Evolutionary conservation across 2,113 vertebrate species (phyloP), one percentile per base, ranked within the genome.

Genomic region (Vimba vimba): DNA sequence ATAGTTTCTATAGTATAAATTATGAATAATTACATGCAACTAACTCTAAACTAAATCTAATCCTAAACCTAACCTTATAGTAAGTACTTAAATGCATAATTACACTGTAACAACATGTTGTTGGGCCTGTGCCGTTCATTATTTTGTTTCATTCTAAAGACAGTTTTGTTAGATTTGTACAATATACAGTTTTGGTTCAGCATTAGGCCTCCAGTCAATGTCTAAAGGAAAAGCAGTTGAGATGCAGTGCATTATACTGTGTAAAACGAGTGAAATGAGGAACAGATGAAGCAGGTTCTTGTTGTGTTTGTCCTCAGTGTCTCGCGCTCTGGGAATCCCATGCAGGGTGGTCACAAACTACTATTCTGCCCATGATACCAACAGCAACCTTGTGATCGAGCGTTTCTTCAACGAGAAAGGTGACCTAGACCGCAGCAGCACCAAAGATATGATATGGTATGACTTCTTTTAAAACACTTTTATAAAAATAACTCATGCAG

Each of bases 371-470:
- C 97, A 98, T 0, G 97, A 98, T 89, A 92, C 92, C 5, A 94
- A 98, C 0, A 94, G 94, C 87, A 97, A 97, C 93, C 93, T 99
- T 89, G 13, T 95, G 84, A 97, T 98, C 0, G 97, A 99, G 90
- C 94, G 91, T 43, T 92, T 94, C 25, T 64, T 94, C 11, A 91
- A 92, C 0, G 92, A 95, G 86, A 82, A 50, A 0, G 95, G 95
- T 4, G 66, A 93, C 17, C 50, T 90, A 97, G 97, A 77, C 27
- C 4, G 0, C 39, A 25, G 71, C 17, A 55, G 66, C 0, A 94
- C 93, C 86, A 93, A 15, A 79, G 98, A 99, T 71, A 96, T 93
- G 93, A 97, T 99, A 83, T 99, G 98, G 98, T 99, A 89, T 94
- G 81, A 17, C 25, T 36, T 83, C 47, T 25, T 4, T 30, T 25